Conservation (phyloP, 1,140 invertebrate species). For the Pristionchus pacificus region DNA sequence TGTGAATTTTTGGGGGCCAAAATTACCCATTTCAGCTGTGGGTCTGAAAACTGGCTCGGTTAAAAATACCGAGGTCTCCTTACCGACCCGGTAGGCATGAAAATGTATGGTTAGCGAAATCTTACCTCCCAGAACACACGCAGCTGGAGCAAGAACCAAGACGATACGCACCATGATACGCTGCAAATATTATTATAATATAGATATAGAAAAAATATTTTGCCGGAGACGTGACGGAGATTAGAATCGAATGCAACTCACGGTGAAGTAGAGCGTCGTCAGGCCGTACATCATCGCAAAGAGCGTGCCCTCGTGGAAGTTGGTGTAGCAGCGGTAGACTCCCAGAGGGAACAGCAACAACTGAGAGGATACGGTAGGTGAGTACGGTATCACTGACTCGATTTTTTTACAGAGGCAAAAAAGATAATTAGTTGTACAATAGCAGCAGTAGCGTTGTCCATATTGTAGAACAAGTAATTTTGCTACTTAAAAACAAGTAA, state of each 20-base stretch:
- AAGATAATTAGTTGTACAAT: too few species aligned
- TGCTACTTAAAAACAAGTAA: too few species aligned
- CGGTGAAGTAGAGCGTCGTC: conserved; percentile 96
- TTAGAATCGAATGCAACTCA: not conserved
- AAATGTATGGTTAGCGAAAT: too few species aligned
- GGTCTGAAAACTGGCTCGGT: too few species aligned
- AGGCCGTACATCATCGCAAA: conserved; percentile 95
- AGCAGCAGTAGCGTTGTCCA: conserved; percentile 22
- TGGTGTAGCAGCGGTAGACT: conserved; percentile 95
- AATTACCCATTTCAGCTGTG: too few species aligned
- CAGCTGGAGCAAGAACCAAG: conserved; percentile 92
- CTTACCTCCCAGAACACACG: conserved; percentile 89
- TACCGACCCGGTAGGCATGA: too few species aligned
- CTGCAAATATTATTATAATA: not conserved
- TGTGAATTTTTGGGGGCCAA: too few species aligned
- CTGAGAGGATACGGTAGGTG: too few species aligned
- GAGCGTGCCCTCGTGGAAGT: conserved; percentile 92
- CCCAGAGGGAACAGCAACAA: conserved; percentile 80
- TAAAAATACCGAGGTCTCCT: too few species aligned
- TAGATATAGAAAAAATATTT: not conserved
- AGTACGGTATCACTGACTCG: too few species aligned
- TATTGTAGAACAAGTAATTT: conserved; percentile 93
- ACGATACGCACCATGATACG: conserved; percentile 96
- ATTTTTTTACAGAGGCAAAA: too few species aligned
- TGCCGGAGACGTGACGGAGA: not conserved